These are phyloP conservation scores for Hyposoter didymator DNA, from an alignment of 2,888 invertebrate genomes.

Conservation along the genomic window DNA sequence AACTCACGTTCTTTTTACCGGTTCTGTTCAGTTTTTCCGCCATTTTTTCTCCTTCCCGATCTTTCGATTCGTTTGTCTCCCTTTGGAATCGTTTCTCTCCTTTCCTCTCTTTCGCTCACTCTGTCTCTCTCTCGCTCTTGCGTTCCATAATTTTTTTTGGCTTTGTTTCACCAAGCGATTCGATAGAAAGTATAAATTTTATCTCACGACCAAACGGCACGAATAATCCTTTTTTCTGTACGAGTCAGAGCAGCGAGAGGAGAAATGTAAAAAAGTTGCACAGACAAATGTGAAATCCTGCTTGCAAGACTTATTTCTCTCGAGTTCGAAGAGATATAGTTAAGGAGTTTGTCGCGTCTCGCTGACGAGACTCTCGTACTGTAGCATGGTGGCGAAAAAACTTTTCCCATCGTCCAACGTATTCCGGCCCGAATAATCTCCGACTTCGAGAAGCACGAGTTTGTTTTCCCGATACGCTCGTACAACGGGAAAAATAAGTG, in stretches of 20 bases:
- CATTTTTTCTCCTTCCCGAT: neutral
- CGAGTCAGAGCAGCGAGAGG: conserved; percentile 30
- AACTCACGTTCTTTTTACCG: neutral
- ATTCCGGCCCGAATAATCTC: conserved; percentile 14
- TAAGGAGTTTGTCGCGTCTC: conserved; percentile 61
- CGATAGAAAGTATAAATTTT: conserved; percentile 57
- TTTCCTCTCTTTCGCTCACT: neutral
- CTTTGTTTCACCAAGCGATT: neutral
- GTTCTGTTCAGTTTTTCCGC: neutral
- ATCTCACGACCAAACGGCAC: conserved; percentile 18
- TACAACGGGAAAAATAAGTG: neutral
- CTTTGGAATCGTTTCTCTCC: neutral
- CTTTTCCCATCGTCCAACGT: conserved; percentile 39
- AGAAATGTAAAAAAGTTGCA: conserved; percentile 8
- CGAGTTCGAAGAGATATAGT: conserved; percentile 39
- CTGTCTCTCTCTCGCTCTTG: neutral
- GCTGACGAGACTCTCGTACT: conserved; percentile 54
- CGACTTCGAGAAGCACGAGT: conserved; percentile 28
- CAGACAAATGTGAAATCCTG: conserved; percentile 59
- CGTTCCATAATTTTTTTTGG: neutral
- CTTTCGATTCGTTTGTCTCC: neutral
- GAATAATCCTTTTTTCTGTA: conserved; percentile 26
- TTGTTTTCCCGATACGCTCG: conserved; percentile 25
- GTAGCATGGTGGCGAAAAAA: conserved; percentile 30
- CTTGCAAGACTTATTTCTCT: conserved; percentile 59